Percentiles rank a stretch among this genome's conserved stretches.
Conservation (phyloP, 1,140 invertebrate species). For the Micrasema minimum region DNA sequence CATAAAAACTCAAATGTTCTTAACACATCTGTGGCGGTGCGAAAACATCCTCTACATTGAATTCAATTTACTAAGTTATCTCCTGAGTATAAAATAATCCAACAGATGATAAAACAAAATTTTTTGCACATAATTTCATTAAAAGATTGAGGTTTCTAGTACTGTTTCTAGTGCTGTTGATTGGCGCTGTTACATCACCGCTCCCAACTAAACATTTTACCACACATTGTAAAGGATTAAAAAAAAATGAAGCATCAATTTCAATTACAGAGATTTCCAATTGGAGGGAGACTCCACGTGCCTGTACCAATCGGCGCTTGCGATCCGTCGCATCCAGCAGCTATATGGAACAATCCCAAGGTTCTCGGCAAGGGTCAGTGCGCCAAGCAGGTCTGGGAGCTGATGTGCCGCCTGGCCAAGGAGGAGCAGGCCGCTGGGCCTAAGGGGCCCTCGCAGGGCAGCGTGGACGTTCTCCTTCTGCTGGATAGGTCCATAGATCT, state of each 20-base stretch:
- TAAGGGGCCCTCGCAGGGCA: slow-evolving; percentile 61
- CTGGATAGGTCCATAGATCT: slow-evolving; percentile 92
- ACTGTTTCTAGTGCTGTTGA: too few relatives aligned
- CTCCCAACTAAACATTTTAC: too few relatives aligned
- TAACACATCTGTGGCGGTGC: too few relatives aligned
- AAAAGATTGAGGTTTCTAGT: too few relatives aligned
- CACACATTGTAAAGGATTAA: too few relatives aligned
- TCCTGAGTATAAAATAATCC: too few relatives aligned
- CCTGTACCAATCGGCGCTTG: slow-evolving; percentile 88
- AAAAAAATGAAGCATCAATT: neutral
- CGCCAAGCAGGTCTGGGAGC: slow-evolving; percentile 89
- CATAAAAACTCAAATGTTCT: too few relatives aligned
- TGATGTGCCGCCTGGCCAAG: slow-evolving; percentile 83
- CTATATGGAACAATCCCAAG: slow-evolving; percentile 91
- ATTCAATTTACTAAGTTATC: too few relatives aligned
- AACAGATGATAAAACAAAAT: too few relatives aligned
- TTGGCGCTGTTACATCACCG: too few relatives aligned
- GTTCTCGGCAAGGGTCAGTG: slow-evolving; percentile 91
- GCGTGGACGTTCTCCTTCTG: slow-evolving; percentile 89
- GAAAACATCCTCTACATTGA: too few relatives aligned
- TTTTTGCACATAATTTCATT: too few relatives aligned
- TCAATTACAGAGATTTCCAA: slow-evolving; percentile 77
- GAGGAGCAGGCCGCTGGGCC: slow-evolving; percentile 65
- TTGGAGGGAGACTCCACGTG: slow-evolving; percentile 90
- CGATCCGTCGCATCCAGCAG: slow-evolving; percentile 85